Evolutionary conservation across 2,113 vertebrate genomes (phyloP).

Genomic region (Prionailurus viverrinus): DNA sequence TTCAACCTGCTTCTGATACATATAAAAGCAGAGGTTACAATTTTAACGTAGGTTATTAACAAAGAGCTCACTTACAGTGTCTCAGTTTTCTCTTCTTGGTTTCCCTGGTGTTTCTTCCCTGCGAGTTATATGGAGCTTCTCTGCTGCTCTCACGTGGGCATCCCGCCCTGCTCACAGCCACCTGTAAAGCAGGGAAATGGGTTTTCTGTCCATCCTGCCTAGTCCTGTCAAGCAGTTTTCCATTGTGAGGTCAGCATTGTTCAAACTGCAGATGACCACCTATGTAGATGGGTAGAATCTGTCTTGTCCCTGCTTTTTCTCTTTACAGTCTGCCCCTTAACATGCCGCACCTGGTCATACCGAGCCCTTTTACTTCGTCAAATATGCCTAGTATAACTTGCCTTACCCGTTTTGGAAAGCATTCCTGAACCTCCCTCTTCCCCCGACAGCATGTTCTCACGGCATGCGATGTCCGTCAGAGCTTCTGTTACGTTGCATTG

Average conservation of each 20-base stretch:
- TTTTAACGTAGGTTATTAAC: neutral
- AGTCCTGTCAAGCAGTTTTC: neutral
- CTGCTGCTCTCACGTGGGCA: neutral
- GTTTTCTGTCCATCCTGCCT: neutral
- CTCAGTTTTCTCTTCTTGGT: neutral
- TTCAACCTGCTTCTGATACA: neutral
- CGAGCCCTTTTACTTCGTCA: neutral
- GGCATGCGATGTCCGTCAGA: accelerated
- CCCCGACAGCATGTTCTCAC: neutral
- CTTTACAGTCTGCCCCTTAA: neutral
- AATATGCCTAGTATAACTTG: neutral
- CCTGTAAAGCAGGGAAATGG: neutral
- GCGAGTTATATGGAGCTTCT: accelerated
- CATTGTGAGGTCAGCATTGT: neutral
- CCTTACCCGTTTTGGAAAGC: neutral
- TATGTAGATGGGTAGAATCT: neutral
- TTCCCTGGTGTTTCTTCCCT: neutral
- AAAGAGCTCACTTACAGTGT: accelerated
- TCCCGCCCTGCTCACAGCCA: neutral
- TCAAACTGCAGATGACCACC: neutral
- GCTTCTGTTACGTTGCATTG: neutral
- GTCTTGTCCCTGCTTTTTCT: neutral
- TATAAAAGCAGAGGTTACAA: neutral
- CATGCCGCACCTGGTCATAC: neutral
- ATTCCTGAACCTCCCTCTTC: neutral